These are phyloP conservation scores for Rhopalosiphum maidis DNA, from an alignment of 1,140 invertebrate species.

Conservation along the genomic window DNA sequence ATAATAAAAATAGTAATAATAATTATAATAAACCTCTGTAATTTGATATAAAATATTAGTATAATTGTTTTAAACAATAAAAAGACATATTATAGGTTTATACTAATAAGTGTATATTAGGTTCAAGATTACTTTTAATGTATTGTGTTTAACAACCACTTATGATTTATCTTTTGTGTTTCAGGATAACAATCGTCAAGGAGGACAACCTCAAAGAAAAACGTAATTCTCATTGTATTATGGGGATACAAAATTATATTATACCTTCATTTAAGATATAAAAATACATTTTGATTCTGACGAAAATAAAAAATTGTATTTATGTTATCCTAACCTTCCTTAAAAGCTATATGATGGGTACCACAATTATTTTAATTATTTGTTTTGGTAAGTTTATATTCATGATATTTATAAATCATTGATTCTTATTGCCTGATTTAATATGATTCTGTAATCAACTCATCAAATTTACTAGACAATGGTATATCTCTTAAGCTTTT, in stretches of 20 bases:
- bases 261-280: slow-evolving; percentile 31
- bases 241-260: slow-evolving; percentile 27
- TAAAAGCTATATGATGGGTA: neutral
- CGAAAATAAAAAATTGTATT: neutral
- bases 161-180: slow-evolving; percentile 56
- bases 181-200: slow-evolving; percentile 61
- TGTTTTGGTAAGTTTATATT: too few relatives aligned
- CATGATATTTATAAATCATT: too few relatives aligned
- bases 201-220: slow-evolving; percentile 61
- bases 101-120: neutral
- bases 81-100: neutral
- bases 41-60: too few relatives aligned
- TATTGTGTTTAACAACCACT: neutral
- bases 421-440: too few relatives aligned
- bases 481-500: too few relatives aligned
- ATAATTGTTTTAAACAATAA: too few relatives aligned
- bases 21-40: too few relatives aligned
- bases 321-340: neutral
- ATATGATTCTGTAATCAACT: too few relatives aligned
- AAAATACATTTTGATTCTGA: slow-evolving; percentile 48
- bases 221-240: slow-evolving; percentile 52
- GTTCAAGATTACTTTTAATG: neutral
- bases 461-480: too few relatives aligned
- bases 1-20: too few relatives aligned
- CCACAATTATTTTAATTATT: neutral